These are phyloP conservation scores for Desmophyllum pertusum DNA, from an alignment of 92 coral and sea anemone species.

Conservation along the genomic window DNA sequence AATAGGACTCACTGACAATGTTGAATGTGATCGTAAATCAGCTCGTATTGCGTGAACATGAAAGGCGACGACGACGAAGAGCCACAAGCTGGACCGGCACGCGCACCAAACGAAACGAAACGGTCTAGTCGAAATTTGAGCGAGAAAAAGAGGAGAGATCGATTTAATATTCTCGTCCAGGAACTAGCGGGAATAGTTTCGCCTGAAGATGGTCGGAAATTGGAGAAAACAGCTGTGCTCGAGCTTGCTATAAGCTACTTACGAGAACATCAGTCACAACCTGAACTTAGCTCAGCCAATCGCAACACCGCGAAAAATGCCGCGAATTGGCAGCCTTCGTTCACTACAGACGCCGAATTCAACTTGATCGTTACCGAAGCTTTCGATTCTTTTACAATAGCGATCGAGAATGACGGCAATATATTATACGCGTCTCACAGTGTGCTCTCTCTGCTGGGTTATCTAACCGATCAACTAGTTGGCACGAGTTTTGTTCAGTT, in stretches of 20 bases:
- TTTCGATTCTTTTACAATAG: constrained; percentile 46
- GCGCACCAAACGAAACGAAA: background rate
- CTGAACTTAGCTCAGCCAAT: background rate
- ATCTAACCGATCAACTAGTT: constrained; percentile 38
- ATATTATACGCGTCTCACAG: constrained; percentile 60
- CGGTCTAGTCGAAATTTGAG: constrained; percentile 56
- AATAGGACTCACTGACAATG: constrained; percentile 12
- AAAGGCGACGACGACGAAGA: constrained; percentile 14
- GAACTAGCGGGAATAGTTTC: constrained; percentile 51
- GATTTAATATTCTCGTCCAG: constrained; percentile 63
- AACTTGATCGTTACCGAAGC: constrained; percentile 61
- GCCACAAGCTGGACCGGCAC: background rate
- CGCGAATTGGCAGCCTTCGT: constrained; percentile 62
- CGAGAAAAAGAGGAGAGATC: constrained; percentile 70
- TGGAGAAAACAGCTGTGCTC: constrained; percentile 45
- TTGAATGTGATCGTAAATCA: background rate
- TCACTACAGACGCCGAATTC: constrained; percentile 58
- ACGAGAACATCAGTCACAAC: constrained; percentile 30
- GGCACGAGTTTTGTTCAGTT: constrained; percentile 44
- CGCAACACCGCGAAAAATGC: background rate
- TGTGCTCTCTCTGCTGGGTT: constrained; percentile 51
- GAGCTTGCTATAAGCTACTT: constrained; percentile 52
- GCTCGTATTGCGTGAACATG: background rate
- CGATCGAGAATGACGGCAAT: constrained; percentile 43
- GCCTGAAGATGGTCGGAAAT: constrained; percentile 29